A percentile compares a stretch with the other conserved stretches of the same genome.
These are phyloP conservation scores for Rhopalosiphum nymphaeae DNA, from an alignment of 2,888 invertebrate genomes.

Conservation along the genomic window DNA sequence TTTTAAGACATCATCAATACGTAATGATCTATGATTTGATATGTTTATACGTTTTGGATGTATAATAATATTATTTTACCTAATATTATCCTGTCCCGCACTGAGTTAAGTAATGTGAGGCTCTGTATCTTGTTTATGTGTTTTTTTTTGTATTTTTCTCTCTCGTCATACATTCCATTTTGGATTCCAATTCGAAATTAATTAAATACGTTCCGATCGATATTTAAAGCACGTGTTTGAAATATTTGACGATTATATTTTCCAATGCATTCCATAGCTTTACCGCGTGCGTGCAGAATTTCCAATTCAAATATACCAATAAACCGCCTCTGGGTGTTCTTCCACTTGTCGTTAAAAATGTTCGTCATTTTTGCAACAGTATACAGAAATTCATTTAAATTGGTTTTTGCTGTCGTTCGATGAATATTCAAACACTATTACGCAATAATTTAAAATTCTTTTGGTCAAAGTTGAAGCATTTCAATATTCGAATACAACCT, in stretches of 20 bases:
- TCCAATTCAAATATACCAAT: conserved; percentile 50
- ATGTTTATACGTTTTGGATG: not conserved
- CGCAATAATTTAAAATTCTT: not conserved
- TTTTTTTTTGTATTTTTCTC: not conserved
- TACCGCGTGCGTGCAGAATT: conserved; percentile 52
- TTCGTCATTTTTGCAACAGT: conserved; percentile 36
- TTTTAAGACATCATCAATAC: not conserved
- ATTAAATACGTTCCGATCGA: conserved; percentile 51
- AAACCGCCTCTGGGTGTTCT: not conserved
- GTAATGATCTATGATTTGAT: not conserved
- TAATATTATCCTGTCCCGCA: not conserved
- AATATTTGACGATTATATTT: conserved; percentile 61
- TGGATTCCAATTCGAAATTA: conserved; percentile 52
- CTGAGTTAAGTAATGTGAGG: not conserved
- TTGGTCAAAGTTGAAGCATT: not conserved
- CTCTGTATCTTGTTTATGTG: not conserved
- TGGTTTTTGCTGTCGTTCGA: not conserved
- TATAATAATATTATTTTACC: not conserved
- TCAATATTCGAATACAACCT: not conserved
- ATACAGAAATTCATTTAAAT: conserved; percentile 1
- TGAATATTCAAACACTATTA: conserved; percentile 9
- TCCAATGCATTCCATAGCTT: conserved; percentile 48
- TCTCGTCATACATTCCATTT: conserved; percentile 51
- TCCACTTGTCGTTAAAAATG: not conserved
- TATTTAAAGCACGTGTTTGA: conserved; percentile 65